A percentile compares a stretch with the other conserved stretches of the same genome.
phyloP scores from a whole-genome alignment of 1,140 invertebrate species.

The Monomorium pharaonis region DNA sequence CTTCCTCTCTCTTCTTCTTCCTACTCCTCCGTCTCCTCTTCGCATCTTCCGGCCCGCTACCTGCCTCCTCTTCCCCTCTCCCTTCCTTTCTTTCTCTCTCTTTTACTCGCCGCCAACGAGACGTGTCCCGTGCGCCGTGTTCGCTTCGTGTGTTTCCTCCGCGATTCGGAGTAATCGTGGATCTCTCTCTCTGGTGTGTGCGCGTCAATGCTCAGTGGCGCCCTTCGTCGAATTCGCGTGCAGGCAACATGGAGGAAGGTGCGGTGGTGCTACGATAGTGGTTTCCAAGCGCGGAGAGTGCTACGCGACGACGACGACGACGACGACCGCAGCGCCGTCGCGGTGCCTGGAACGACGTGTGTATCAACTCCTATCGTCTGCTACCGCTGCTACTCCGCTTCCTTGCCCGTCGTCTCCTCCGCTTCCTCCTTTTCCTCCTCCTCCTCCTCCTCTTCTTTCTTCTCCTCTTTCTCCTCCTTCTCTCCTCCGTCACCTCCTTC shows the following conservation, averaged over 20 bases:
- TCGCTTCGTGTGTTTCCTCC: constrained; percentile 27
- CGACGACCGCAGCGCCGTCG: constrained; percentile 61
- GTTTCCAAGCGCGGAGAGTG: constrained; percentile 66
- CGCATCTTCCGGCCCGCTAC: not conserved
- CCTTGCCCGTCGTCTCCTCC: constrained; percentile 17
- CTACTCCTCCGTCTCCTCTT: not conserved
- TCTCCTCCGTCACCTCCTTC: not conserved
- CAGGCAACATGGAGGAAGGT: constrained; percentile 74
- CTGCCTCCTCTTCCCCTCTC: not conserved
- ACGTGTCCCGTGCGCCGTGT: constrained; percentile 33
- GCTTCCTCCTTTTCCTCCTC: constrained; percentile 22
- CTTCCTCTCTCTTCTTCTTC: not conserved
- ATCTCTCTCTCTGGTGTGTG: constrained; percentile 45
- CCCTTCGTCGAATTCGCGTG: constrained; percentile 57
- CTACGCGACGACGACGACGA: constrained; percentile 54
- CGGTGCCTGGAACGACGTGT: constrained; percentile 63
- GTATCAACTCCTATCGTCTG: constrained; percentile 61
- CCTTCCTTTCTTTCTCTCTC: not conserved
- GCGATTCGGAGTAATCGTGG: constrained; percentile 15
- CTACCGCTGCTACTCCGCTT: constrained; percentile 24
- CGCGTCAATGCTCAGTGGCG: constrained; percentile 67
- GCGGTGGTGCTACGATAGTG: constrained; percentile 74
- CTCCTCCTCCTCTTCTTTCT: constrained; percentile 7
- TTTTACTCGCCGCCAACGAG: not conserved
- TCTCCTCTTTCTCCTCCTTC: not conserved